phyloP scores from a whole-genome alignment of 2,888 invertebrate genomes.

The Balanococcus diminutus region DNA sequence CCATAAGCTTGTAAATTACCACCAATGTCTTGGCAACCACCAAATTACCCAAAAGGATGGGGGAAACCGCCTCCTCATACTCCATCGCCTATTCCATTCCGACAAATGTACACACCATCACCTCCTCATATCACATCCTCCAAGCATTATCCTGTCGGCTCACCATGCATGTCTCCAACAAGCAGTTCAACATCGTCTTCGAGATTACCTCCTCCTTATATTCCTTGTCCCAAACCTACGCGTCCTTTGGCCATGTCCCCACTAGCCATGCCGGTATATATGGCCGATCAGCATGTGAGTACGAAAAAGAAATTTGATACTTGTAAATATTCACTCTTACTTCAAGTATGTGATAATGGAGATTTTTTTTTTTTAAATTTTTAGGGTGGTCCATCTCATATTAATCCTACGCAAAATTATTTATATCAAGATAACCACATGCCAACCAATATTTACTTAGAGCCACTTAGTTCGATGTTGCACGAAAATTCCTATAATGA shows the following conservation, averaged over 20 bases:
- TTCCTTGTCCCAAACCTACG: conserved; percentile 72
- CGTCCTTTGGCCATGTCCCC: conserved; percentile 64
- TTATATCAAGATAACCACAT: conserved; percentile 59
- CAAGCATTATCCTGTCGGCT: conserved; percentile 52
- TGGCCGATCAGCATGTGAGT: conserved; percentile 12
- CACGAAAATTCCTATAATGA: conserved; percentile 66
- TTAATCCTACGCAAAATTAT: conserved; percentile 65
- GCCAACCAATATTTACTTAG: conserved; percentile 62
- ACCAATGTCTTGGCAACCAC: conserved; percentile 55
- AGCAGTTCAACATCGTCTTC: conserved; percentile 57
- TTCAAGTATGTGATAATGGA: background rate
- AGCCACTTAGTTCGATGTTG: conserved; percentile 76
- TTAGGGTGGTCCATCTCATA: conserved; percentile 65
- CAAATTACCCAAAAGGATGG: conserved; percentile 57
- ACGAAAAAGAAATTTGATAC: background rate
- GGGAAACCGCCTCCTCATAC: conserved; percentile 55
- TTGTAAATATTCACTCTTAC: background rate
- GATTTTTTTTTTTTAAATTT: too few species aligned
- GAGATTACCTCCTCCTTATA: conserved; percentile 62
- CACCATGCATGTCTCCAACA: conserved; percentile 49
- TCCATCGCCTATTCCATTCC: conserved; percentile 57
- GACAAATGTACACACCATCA: conserved; percentile 57
- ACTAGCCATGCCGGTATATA: background rate
- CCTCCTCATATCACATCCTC: conserved; percentile 56
- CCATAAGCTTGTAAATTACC: background rate